Evolutionary conservation across 2,888 invertebrate genomes (phyloP).

Genomic region (Hofmannophila pseudospretella): DNA sequence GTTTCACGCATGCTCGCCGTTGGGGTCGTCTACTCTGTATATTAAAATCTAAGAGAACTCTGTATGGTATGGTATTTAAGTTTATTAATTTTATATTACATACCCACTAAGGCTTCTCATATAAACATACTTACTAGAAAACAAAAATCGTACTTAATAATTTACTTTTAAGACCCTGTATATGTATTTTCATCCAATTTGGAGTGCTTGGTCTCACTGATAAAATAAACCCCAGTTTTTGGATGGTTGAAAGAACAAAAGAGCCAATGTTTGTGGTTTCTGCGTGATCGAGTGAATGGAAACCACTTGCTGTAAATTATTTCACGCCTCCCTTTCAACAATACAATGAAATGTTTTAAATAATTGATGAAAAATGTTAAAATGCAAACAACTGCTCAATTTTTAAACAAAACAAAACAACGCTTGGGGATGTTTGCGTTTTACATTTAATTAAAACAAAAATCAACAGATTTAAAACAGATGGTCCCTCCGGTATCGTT

Average conservation of each 20-base stretch:
- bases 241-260: background rate
- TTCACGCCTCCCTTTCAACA: background rate
- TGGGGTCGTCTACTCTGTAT: no score
- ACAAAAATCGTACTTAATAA: no score
- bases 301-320: background rate
- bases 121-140: no score
- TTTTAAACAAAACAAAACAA: background rate
- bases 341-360: background rate
- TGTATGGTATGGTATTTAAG: no score
- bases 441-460: slow-evolving; percentile 1
- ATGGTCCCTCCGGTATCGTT: background rate
- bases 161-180: no score
- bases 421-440: background rate
- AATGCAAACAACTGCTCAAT: background rate
- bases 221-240: no score
- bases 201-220: no score
- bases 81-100: no score
- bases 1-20: no score
- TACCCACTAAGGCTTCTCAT: no score
- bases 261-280: background rate
- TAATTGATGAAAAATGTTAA: background rate
- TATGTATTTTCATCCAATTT: no score
- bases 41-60: no score
- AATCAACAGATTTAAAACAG: background rate
- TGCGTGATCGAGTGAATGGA: background rate